Evolutionary conservation across 1,140 invertebrate species (phyloP).

Genomic region (Leptoteleia sp.): DNA sequence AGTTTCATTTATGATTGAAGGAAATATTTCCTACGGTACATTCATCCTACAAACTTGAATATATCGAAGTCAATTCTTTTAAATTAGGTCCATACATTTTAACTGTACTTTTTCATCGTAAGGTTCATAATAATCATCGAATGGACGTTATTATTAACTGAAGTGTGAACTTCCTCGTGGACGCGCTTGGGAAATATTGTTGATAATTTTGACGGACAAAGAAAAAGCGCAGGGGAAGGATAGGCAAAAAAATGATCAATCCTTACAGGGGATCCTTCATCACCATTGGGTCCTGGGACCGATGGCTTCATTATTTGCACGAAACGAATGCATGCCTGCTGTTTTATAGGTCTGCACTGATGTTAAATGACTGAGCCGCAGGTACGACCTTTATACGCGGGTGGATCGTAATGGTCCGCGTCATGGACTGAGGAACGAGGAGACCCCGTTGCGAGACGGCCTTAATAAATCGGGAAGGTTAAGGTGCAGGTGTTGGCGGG

Average conservation of each 20-base stretch:
- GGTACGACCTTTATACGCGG: constrained; percentile 67
- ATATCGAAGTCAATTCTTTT: too few relatives aligned
- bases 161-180: not conserved
- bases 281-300: constrained; percentile 30
- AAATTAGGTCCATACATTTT: too few relatives aligned
- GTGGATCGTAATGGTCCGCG: constrained; percentile 67
- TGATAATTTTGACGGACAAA: constrained; percentile 10
- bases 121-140: too few relatives aligned
- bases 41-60: too few relatives aligned
- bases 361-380: constrained; percentile 65
- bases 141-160: too few relatives aligned
- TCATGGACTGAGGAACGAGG: constrained; percentile 61
- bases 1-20: too few relatives aligned
- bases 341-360: constrained; percentile 71
- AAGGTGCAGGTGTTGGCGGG: constrained; percentile 67
- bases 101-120: too few relatives aligned
- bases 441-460: constrained; percentile 64
- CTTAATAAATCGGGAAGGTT: constrained; percentile 71
- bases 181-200: not conserved
- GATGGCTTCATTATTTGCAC: constrained; percentile 75
- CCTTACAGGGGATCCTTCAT: constrained; percentile 40
- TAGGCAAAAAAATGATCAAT: constrained; percentile 33
- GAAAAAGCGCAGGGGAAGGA: not conserved
- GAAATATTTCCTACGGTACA: too few relatives aligned
- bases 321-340: constrained; percentile 72